Evolutionary conservation across 2,888 invertebrate genomes (phyloP).

Genomic region (Caenorhabditis sp.): DNA sequence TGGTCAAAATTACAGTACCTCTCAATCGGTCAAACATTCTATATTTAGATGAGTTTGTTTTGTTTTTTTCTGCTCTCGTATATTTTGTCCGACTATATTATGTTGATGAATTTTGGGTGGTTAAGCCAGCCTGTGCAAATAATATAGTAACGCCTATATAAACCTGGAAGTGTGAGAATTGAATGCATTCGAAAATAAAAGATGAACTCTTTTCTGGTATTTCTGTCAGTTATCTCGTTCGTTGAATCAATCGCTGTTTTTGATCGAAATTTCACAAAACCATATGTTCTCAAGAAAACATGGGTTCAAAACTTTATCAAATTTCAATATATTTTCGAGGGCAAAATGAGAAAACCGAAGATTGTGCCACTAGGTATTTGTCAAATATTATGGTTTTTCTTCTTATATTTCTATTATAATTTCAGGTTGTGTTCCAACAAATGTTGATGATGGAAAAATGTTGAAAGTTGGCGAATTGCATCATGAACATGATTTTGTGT

Average conservation of each 20-base stretch:
- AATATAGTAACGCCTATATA: neutral
- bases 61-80: no score
- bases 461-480: slow-evolving; percentile 38
- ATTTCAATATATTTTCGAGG: slow-evolving; percentile 50
- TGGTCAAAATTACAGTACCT: no score
- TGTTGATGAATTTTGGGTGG: no score
- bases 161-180: no score
- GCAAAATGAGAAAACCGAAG: slow-evolving; percentile 45
- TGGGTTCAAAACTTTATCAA: slow-evolving; percentile 60
- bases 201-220: neutral
- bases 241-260: slow-evolving; percentile 25
- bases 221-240: neutral
- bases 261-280: slow-evolving; percentile 47
- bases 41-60: no score
- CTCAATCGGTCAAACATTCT: no score
- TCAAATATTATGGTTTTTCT: no score
- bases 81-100: no score
- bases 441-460: slow-evolving; percentile 40
- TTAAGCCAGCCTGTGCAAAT: neutral
- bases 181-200: no score
- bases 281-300: slow-evolving; percentile 50
- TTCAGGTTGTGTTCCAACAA: slow-evolving; percentile 56
- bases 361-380: slow-evolving; percentile 50
- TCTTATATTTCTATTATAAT: no score
- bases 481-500: slow-evolving; percentile 50